Evolutionary conservation across 1,140 invertebrate genomes (phyloP).

Genomic region (Hycleus phaleratus): DNA sequence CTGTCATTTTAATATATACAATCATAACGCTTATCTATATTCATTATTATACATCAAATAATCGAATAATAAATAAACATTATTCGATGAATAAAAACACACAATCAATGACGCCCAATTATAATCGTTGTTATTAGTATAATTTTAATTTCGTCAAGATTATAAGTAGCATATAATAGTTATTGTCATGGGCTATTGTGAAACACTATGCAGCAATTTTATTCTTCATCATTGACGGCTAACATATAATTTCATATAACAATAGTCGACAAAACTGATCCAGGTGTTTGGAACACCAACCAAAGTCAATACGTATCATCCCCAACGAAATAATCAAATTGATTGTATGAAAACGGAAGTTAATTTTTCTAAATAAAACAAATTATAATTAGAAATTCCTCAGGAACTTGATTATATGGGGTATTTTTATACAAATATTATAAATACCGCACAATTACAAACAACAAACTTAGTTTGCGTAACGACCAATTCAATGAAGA

Average conservation of each 20-base stretch:
- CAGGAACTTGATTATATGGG: no score
- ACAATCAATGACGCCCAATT: no score
- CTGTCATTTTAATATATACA: conserved; percentile 1
- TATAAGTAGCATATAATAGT: no score
- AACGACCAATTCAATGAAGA: conserved; percentile 6
- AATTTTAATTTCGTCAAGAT: no score
- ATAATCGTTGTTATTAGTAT: no score
- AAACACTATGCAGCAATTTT: conserved; percentile 1
- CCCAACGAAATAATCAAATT: conserved; percentile 1
- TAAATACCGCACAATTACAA: background rate
- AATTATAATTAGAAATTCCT: background rate
- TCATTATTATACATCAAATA: no score
- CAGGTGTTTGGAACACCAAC: conserved; percentile 10
- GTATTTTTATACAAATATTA: no score
- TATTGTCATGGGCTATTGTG: background rate
- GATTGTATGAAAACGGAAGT: conserved; percentile 9
- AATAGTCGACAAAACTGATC: conserved; percentile 10
- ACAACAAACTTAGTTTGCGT: conserved; percentile 2
- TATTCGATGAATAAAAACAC: no score
- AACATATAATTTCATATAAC: conserved; percentile 7
- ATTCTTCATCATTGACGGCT: background rate
- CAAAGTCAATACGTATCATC: conserved; percentile 1
- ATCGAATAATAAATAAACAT: no score
- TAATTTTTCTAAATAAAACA: background rate
- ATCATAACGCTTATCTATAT: no score